phyloP scores from a whole-genome alignment of 1,140 invertebrate species.

The Solen grandis region DNA sequence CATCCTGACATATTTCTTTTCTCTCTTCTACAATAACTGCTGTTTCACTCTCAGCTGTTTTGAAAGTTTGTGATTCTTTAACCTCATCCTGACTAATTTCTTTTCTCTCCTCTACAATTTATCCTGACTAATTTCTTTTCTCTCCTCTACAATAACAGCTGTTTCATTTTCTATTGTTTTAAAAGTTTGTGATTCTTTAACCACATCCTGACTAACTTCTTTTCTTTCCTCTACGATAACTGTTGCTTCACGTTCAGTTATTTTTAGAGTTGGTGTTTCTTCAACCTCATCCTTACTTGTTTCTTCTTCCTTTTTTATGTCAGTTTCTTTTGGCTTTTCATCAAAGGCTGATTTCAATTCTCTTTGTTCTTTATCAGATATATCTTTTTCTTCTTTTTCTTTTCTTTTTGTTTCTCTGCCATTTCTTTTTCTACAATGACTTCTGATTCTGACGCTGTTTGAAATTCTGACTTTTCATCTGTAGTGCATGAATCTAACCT shows the following conservation, averaged over 20 bases:
- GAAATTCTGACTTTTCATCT: constrained; percentile 64
- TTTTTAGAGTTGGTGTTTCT: too few species aligned
- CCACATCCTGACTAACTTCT: not conserved
- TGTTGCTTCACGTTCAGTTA: too few species aligned
- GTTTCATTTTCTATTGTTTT: not conserved
- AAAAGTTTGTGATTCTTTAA: not conserved
- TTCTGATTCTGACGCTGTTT: constrained; percentile 2
- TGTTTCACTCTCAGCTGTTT: not conserved
- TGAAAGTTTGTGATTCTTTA: not conserved
- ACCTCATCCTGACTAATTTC: not conserved
- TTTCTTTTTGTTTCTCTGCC: not conserved
- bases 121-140: not conserved
- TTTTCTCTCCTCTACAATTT: not conserved
- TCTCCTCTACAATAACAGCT: not conserved
- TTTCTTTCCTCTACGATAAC: not conserved
- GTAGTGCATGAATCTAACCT: constrained; percentile 50
- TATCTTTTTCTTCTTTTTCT: not conserved
- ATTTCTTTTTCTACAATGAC: not conserved
- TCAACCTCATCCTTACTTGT: constrained; percentile 4
- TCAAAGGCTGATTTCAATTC: too few species aligned
- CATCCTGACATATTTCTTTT: not conserved
- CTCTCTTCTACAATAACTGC: not conserved
- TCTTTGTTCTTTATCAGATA: too few species aligned
- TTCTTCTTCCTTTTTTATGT: too few species aligned
- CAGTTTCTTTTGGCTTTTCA: too few species aligned